Percentiles rank a stretch among this genome's conserved stretches.
phyloP scores from a whole-genome alignment of 2,888 invertebrate species.

The Nysson spinosus region DNA sequence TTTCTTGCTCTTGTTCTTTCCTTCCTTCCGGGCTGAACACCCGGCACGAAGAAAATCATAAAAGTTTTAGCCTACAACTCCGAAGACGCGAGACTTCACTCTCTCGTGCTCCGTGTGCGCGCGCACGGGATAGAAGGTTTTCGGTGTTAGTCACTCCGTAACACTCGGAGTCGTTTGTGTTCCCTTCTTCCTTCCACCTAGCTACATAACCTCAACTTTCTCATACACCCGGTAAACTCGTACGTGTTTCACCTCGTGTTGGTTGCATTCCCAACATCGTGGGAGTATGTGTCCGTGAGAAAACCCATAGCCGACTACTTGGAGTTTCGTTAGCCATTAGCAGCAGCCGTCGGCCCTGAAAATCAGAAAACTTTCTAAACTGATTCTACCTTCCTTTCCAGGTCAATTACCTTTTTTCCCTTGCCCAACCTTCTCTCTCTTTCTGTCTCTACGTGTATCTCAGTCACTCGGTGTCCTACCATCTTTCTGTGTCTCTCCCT shows the following conservation, averaged over 20 bases:
- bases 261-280: background rate
- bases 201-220: too few species aligned
- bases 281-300: conserved; percentile 1
- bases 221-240: background rate
- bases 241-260: conserved; percentile 10
- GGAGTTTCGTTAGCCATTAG: conserved; percentile 59
- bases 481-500: too few species aligned
- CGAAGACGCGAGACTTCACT: conserved; percentile 31
- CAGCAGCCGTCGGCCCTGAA: conserved; percentile 58
- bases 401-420: conserved; percentile 15
- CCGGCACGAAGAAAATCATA: conserved; percentile 65
- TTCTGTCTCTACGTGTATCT: too few species aligned
- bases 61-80: conserved; percentile 65
- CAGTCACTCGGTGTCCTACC: too few species aligned
- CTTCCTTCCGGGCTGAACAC: conserved; percentile 16
- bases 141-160: conserved; percentile 51
- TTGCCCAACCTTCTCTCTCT: conserved; percentile 15
- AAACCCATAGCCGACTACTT: conserved; percentile 4
- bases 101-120: conserved; percentile 19
- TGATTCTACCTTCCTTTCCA: conserved; percentile 40
- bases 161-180: conserved; percentile 43
- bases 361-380: conserved; percentile 67
- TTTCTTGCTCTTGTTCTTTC: background rate
- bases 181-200: conserved; percentile 23
- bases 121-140: conserved; percentile 46